Evolutionary conservation across 2,797 vertebrate species (phyloP).

Genomic region (Clarias pachynema): DNA sequence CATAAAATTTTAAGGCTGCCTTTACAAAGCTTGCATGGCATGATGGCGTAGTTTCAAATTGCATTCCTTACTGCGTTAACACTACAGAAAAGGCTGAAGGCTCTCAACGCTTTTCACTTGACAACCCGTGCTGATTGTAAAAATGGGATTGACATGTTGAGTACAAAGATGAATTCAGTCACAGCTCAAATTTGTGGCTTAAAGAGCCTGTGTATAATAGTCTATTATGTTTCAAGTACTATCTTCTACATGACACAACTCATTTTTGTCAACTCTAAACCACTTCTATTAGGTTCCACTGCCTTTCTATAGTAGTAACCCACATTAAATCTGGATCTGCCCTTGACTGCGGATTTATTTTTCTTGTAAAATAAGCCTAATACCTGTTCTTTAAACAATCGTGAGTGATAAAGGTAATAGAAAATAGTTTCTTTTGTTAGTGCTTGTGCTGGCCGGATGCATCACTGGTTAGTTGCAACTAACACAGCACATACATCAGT

Average conservation of each 20-base stretch:
- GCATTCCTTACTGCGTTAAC: background rate
- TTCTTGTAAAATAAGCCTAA: background rate
- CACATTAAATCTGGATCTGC: background rate
- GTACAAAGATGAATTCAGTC: background rate
- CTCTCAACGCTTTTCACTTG: background rate
- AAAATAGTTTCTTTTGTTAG: background rate
- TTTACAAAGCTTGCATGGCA: background rate
- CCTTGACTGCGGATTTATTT: background rate
- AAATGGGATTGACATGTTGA: constrained; percentile 1
- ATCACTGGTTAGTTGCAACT: background rate
- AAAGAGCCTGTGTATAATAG: constrained; percentile 11
- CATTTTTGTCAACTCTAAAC: background rate
- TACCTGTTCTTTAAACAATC: background rate
- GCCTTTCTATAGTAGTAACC: background rate
- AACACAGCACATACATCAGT: background rate
- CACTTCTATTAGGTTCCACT: background rate
- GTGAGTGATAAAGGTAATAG: background rate
- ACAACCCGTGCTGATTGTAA: constrained; percentile 1
- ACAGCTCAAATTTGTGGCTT: background rate
- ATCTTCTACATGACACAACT: constrained; percentile 16
- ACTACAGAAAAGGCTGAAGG: constrained; percentile 1
- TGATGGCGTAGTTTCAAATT: background rate
- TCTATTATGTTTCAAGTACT: background rate
- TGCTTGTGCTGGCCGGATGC: background rate
- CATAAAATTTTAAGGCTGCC: too few relatives aligned